These are phyloP conservation scores for Colletes collaris DNA, from an alignment of 2,888 invertebrate genomes.

Conservation along the genomic window DNA sequence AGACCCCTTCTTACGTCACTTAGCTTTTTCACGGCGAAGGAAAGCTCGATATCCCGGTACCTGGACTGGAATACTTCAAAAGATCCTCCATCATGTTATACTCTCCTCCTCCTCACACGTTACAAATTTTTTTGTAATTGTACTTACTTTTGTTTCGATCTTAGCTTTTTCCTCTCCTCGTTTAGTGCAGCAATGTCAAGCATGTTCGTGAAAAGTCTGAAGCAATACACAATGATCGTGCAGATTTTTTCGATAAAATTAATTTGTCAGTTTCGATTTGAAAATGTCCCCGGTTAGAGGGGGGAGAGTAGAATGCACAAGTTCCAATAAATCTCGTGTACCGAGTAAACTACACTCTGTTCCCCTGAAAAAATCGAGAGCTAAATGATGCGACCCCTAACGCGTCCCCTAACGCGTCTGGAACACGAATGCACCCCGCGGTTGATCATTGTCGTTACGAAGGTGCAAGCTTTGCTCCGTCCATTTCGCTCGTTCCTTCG, in stretches of 20 bases:
- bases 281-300: conserved; percentile 42
- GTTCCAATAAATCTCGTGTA: conserved; percentile 42
- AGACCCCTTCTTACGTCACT: background rate
- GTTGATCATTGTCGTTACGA: conserved; percentile 34
- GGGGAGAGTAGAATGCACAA: no score
- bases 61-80: background rate
- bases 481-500: conserved; percentile 46
- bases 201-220: no score
- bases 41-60: background rate
- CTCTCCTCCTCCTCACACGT: no score
- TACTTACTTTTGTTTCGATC: no score
- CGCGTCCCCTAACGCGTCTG: conserved; percentile 12
- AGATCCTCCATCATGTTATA: conserved; percentile 23
- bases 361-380: background rate
- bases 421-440: conserved; percentile 46
- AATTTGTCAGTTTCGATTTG: no score
- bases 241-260: no score
- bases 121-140: background rate
- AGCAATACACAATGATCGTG: no score
- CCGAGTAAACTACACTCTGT: conserved; percentile 34
- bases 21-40: background rate
- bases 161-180: no score
- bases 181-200: no score
- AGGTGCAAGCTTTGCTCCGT: conserved; percentile 45
- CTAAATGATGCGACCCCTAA: conserved; percentile 34